Percentiles rank a stretch among this genome's conserved stretches.
Conservation (phyloP, 1,140 invertebrate species). For the Formica exsecta region DNA sequence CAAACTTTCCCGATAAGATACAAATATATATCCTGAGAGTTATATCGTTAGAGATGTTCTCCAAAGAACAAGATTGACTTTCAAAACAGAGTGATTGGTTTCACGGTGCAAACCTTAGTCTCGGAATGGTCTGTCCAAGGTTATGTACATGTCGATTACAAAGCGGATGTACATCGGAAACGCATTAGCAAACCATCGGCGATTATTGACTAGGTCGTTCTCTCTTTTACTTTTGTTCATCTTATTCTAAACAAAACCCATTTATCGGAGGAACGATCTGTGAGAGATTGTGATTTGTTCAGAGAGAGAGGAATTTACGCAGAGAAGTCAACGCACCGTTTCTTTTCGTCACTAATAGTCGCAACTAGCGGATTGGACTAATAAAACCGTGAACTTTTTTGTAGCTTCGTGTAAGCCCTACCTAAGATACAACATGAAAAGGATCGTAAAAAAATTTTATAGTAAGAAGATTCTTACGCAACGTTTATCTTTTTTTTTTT, state of each 20-base stretch:
- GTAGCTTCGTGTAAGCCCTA: not conserved
- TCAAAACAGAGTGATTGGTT: conserved; percentile 35
- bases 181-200: conserved; percentile 72
- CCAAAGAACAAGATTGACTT: conserved; percentile 25
- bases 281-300: not conserved
- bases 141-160: conserved; percentile 69
- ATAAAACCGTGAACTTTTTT: not conserved
- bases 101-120: conserved; percentile 28
- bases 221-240: not conserved
- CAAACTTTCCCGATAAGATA: not conserved
- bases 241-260: not conserved
- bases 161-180: conserved; percentile 77
- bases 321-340: not conserved
- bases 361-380: not conserved
- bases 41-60: conserved; percentile 33
- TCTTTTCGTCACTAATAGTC: not conserved
- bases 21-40: conserved; percentile 23
- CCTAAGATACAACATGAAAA: not conserved
- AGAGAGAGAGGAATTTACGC: not conserved
- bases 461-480: not conserved
- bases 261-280: not conserved
- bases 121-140: conserved; percentile 47
- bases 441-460: not conserved
- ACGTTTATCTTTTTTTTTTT: not conserved
- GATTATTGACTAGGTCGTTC: conserved; percentile 2